These are phyloP conservation scores for Reinhardtius hippoglossoides DNA, from an alignment of 2,113 vertebrate genomes.

Conservation along the genomic window DNA sequence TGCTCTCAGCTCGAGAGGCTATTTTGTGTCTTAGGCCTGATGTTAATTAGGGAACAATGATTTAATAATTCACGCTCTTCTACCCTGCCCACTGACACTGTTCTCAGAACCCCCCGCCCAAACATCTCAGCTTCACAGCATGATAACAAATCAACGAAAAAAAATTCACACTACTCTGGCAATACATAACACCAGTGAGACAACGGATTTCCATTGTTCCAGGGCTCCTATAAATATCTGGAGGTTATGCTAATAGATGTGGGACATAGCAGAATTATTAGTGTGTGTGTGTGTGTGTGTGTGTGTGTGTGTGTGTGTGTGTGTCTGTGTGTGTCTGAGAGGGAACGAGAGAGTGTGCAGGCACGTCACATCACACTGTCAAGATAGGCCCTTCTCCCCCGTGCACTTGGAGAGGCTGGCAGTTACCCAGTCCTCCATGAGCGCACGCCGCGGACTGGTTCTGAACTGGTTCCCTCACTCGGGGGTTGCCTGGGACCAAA, in stretches of 20 bases:
- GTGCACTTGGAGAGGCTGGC: conserved; percentile 71
- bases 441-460: conserved; percentile 78
- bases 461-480: conserved; percentile 84
- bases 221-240: conserved; percentile 63
- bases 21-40: conserved; percentile 58
- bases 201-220: conserved; percentile 49
- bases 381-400: conserved; percentile 59
- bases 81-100: conserved; percentile 63
- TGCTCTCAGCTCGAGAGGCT: conserved; percentile 42
- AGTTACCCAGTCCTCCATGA: conserved; percentile 75
- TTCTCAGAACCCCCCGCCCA: conserved; percentile 43
- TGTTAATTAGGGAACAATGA: conserved; percentile 74
- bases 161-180: conserved; percentile 58
- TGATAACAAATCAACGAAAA: conserved; percentile 50
- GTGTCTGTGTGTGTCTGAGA: conserved; percentile 38
- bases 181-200: conserved; percentile 58
- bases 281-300: conserved; percentile 43
- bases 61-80: conserved; percentile 70
- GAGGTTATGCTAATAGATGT: conserved; percentile 71
- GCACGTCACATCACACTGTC: conserved; percentile 71
- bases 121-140: conserved; percentile 56
- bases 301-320: conserved; percentile 50
- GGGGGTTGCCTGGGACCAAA: conserved; percentile 80
- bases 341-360: conserved; percentile 52
- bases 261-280: conserved; percentile 45